phyloP scores from a whole-genome alignment of 2,797 vertebrate species.

The Chaetophractus vellerosus region DNA sequence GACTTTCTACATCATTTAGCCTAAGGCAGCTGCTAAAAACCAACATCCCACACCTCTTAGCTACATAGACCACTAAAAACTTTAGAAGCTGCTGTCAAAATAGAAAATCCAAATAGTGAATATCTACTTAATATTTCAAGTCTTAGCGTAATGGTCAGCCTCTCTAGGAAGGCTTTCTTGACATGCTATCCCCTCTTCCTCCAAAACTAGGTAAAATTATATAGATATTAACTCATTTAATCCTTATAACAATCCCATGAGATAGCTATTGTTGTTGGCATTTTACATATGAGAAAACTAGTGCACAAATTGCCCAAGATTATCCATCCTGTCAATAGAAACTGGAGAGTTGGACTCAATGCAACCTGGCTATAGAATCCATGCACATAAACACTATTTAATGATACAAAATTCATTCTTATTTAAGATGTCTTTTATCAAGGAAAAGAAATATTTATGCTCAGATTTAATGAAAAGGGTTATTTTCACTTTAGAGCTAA shows the following conservation, averaged over 20 bases:
- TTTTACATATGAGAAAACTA: background rate
- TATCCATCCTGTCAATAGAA: background rate
- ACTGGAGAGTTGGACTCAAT: background rate
- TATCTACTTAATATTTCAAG: background rate
- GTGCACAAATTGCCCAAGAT: background rate
- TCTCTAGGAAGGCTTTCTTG: background rate
- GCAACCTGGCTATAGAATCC: background rate
- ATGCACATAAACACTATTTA: background rate
- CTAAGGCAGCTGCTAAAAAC: background rate
- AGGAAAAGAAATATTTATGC: background rate
- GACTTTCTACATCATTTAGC: background rate
- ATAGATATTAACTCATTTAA: constrained; percentile 11
- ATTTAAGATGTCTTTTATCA: constrained; percentile 28
- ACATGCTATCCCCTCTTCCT: background rate
- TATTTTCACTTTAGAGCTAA: constrained; percentile 34
- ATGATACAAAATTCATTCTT: background rate
- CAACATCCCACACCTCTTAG: background rate
- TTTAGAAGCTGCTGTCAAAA: background rate
- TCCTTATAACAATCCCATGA: background rate
- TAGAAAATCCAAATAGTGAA: background rate
- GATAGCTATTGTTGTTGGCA: background rate
- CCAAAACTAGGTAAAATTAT: background rate
- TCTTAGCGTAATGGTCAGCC: background rate
- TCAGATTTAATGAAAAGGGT: background rate
- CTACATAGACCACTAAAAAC: background rate